Base-by-base conservation (phyloP, 2,888 invertebrate species). In the Odontocolon sp. region DNA sequence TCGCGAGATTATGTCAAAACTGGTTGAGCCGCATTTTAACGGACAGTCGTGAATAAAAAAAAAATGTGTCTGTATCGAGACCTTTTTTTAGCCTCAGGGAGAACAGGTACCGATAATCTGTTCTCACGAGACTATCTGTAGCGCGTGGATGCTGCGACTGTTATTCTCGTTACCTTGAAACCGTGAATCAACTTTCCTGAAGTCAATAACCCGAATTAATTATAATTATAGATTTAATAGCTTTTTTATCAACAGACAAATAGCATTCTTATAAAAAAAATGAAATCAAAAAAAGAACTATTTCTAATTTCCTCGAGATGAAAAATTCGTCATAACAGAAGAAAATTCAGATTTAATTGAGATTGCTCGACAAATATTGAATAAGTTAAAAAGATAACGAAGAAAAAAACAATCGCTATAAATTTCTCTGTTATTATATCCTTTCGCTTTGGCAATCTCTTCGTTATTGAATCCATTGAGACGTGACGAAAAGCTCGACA, bases 391-490 rank as follows among this genome's bases (percentile, higher is more conserved):
- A n/a, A n/a, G n/a, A n/a, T n/a, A n/a, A n/a, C n/a, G n/a, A n/a
- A n/a, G n/a, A n/a, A n/a, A n/a, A n/a, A n/a, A n/a, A n/a, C n/a
- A n/a, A n/a, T n/a, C n/a, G n/a, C n/a, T n/a, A n/a, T n/a, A n/a
- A n/a, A n/a, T 50, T 23, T 38, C 21, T 33, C 50, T 47, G 14
- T 23, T 50, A 50, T 64, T 23, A 31, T 64, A 21, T 50, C 23
- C 5, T 14, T 23, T 33, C 11, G 11, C 38, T 59, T 18, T 28
- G 38, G 28, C 40, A 38, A 59, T 50, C 36, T 36, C 38, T 61
- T 59, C 50, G 36, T 69, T 61, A 69, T 69, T 14, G 31, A 23
- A 59, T 28, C 9, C 69, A 31, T 50, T 59, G 59, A 40, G 59
- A 52, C 40, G 50, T 52, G 18, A 69, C 52, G 59, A 47, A 40